A percentile compares a stretch with the other conserved stretches of the same genome.
Conservation (phyloP, 2,888 invertebrate genomes). For the Ennomos quercinarius region DNA sequence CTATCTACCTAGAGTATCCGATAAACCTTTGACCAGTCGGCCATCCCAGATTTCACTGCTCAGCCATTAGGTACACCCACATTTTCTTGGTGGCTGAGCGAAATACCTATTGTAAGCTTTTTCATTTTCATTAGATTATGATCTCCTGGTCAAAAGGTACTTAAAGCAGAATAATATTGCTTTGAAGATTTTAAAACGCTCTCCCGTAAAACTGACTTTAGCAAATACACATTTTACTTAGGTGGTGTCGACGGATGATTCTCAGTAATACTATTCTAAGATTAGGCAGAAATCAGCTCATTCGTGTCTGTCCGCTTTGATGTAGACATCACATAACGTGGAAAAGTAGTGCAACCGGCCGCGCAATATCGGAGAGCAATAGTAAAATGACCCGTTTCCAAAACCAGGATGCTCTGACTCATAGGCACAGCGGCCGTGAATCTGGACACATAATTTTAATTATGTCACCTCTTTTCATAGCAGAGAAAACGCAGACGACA, state of each 20-base stretch:
- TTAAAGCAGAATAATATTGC: background rate
- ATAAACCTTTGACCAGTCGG: no score
- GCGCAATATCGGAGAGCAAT: slow-evolving; percentile 22
- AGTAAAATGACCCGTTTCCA: slow-evolving; percentile 25
- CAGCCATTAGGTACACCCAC: no score
- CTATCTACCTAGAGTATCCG: no score
- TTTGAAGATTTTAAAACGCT: no score
- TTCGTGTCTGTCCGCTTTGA: slow-evolving; percentile 26
- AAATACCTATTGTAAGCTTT: no score
- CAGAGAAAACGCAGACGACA: slow-evolving; percentile 42
- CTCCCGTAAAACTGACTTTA: no score
- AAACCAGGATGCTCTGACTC: slow-evolving; percentile 40
- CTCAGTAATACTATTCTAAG: slow-evolving; percentile 21
- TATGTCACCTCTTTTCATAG: slow-evolving; percentile 46
- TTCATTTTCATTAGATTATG: no score
- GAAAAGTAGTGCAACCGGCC: slow-evolving; percentile 17
- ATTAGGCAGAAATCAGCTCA: slow-evolving; percentile 18
- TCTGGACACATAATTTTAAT: slow-evolving; percentile 35
- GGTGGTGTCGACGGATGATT: slow-evolving; percentile 13
- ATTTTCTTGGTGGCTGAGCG: no score
- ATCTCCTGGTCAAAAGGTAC: no score
- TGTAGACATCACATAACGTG: slow-evolving; percentile 18
- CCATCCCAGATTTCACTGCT: no score
- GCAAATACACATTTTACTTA: no score
- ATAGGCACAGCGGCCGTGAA: slow-evolving; percentile 31